Evolutionary conservation across 92 coral and sea anemone genomes (phyloP).

Genomic region (Palythoa caribaeorum): DNA sequence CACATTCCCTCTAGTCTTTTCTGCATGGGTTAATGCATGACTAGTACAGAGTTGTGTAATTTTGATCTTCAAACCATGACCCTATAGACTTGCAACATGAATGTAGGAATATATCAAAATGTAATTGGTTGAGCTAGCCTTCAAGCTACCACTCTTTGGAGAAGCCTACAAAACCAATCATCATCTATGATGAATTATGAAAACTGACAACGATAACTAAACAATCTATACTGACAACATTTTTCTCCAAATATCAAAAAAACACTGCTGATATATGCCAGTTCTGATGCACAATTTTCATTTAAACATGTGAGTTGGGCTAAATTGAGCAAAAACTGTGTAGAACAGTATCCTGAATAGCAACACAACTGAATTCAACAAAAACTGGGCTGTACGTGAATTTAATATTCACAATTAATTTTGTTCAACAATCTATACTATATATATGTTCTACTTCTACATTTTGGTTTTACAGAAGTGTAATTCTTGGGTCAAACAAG

Average conservation of each 20-base stretch:
- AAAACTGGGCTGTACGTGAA: constrained; percentile 13
- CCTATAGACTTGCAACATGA: constrained; percentile 7
- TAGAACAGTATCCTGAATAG: constrained; percentile 12
- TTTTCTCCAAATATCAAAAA: constrained; percentile 6
- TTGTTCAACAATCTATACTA: neutral
- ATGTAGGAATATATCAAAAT: neutral
- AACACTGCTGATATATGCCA: constrained; percentile 35
- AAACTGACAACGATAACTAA: constrained; percentile 3
- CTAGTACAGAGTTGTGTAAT: constrained; percentile 27
- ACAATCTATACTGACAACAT: constrained; percentile 14
- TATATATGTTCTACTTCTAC: neutral
- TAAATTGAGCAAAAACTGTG: constrained; percentile 4
- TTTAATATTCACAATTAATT: constrained; percentile 4
- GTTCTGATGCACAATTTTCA: constrained; percentile 18
- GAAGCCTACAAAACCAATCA: constrained; percentile 6
- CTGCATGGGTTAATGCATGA: constrained; percentile 22
- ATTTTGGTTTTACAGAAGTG: constrained; percentile 11
- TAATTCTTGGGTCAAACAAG: constrained; percentile 12
- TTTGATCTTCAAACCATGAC: constrained; percentile 28
- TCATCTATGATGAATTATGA: constrained; percentile 3
- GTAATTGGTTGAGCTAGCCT: constrained; percentile 3
- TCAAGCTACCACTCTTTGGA: constrained; percentile 8
- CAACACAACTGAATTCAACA: constrained; percentile 8
- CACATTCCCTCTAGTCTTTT: constrained; percentile 25
- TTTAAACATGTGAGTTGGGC: constrained; percentile 9